phyloP scores from a whole-genome alignment of 1,140 invertebrate species.

The Calliphora vicina region DNA sequence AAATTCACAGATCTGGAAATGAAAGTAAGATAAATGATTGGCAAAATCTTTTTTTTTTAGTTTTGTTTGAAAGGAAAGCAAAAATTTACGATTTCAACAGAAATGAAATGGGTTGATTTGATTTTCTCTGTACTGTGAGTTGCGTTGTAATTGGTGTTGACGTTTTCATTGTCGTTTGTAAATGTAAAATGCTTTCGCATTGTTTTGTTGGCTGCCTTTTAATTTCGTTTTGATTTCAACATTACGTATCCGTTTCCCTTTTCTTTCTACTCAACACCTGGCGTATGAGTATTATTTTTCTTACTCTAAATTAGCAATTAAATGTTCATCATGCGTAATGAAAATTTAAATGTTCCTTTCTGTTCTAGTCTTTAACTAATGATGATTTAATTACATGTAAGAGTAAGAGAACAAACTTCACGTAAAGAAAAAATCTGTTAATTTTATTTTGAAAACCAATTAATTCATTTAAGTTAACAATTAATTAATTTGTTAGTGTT shows the following conservation, averaged over 20 bases:
- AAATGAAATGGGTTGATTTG: neutral
- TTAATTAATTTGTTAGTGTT: neutral
- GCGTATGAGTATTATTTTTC: neutral
- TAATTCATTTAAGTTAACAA: neutral
- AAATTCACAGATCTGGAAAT: conserved; percentile 74
- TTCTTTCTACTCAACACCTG: neutral
- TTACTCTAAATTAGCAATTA: neutral
- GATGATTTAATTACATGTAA: neutral
- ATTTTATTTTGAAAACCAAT: too few relatives aligned
- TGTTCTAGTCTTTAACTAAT: neutral
- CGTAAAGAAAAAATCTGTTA: too few relatives aligned
- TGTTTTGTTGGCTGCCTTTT: neutral
- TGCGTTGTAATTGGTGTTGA: neutral
- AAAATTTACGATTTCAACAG: neutral
- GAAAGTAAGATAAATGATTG: conserved; percentile 26
- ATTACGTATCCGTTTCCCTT: neutral
- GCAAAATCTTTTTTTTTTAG: neutral
- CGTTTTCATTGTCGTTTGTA: neutral
- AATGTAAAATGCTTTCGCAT: neutral
- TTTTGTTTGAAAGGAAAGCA: too few relatives aligned
- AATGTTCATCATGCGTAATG: conserved; percentile 14
- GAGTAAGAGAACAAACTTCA: too few relatives aligned
- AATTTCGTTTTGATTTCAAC: neutral
- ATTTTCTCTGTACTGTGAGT: neutral
- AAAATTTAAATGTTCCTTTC: neutral